Conservation (phyloP, 2,888 invertebrate genomes). For the Spatulosminthurus flaviceps region DNA sequence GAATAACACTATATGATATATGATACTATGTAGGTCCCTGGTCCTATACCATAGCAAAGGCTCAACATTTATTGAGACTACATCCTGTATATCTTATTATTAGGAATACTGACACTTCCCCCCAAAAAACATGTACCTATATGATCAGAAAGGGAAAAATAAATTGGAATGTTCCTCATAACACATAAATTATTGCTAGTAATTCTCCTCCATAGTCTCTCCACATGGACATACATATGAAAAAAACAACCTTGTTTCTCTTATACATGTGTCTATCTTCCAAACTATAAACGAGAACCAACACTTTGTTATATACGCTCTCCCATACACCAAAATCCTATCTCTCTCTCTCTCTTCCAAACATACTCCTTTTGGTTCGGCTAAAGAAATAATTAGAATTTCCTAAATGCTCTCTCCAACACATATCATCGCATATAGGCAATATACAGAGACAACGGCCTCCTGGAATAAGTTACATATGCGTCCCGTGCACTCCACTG, state of each 20-base stretch:
- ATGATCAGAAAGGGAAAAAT: slow-evolving; percentile 7
- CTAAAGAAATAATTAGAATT: slow-evolving; percentile 19
- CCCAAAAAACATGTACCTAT: neutral
- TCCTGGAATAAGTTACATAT: neutral
- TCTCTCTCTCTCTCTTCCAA: too few species aligned
- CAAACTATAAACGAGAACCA: too few species aligned
- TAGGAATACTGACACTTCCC: neutral
- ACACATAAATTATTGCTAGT: neutral
- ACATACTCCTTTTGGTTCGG: too few species aligned
- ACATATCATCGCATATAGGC: neutral
- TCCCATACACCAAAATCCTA: too few species aligned
- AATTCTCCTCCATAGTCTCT: neutral
- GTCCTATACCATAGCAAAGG: too few species aligned
- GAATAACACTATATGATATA: too few species aligned
- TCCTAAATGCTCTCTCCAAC: neutral
- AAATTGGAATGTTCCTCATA: neutral
- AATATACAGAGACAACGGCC: too few species aligned
- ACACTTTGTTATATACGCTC: too few species aligned
- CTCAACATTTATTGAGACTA: neutral
- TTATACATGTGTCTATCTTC: too few species aligned
- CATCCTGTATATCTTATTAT: neutral
- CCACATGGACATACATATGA: neutral
- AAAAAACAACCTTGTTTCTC: neutral
- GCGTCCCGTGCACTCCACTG: neutral
- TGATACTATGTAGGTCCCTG: too few species aligned